phyloP scores from a whole-genome alignment of 2,113 vertebrate species.

The Rhinopithecus roxellana region DNA sequence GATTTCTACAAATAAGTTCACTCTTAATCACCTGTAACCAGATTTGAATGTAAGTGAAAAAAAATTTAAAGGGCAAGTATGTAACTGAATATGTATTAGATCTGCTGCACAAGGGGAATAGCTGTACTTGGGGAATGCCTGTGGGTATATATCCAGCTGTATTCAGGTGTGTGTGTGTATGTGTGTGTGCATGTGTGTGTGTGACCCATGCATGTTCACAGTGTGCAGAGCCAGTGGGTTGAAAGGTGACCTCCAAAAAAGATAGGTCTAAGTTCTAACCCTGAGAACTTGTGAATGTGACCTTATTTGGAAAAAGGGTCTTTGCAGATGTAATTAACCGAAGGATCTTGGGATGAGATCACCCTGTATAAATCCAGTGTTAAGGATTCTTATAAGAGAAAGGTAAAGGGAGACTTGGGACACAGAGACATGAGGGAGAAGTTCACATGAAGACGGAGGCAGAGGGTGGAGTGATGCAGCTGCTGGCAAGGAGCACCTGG shows the following conservation, averaged over 20 bases:
- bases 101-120: background rate
- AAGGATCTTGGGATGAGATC: background rate
- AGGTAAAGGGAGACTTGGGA: background rate
- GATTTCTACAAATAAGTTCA: background rate
- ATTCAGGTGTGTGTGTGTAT: accelerated
- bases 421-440: background rate
- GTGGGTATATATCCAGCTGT: no score
- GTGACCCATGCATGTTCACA: background rate
- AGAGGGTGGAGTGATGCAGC: background rate
- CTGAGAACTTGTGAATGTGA: background rate
- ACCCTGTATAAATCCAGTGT: background rate
- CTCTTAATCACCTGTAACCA: background rate
- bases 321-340: background rate
- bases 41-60: background rate
- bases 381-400: background rate
- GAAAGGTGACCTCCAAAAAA: background rate
- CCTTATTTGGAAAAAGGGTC: background rate
- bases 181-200: accelerated
- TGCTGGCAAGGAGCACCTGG: background rate
- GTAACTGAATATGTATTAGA: background rate
- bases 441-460: background rate
- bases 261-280: background rate
- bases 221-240: background rate
- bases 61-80: background rate
- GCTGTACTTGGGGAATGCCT: background rate